A percentile compares a stretch with the other conserved stretches of the same genome.
Evolutionary conservation across 2,113 vertebrate genomes (phyloP).

Genomic region (Sebastes schlegelii): DNA sequence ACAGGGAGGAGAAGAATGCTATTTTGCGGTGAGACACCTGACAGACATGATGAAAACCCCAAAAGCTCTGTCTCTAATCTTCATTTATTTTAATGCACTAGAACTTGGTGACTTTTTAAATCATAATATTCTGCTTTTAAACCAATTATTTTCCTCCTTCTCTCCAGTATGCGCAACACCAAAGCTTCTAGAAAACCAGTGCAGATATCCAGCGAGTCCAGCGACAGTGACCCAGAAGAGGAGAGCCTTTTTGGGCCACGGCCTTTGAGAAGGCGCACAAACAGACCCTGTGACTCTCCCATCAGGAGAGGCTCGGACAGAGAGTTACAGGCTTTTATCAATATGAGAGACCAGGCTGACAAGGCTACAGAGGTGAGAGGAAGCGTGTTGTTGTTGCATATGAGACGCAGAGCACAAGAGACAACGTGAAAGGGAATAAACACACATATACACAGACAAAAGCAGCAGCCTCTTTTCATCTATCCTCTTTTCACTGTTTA

Average conservation of each 20-base stretch:
- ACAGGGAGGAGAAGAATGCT: conserved; percentile 70
- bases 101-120: too few relatives aligned
- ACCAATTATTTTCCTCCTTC: neutral
- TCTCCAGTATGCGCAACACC: conserved; percentile 39
- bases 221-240: conserved; percentile 64
- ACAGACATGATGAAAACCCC: neutral
- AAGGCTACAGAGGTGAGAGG: conserved; percentile 83
- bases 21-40: conserved; percentile 73
- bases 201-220: conserved; percentile 59
- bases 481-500: neutral
- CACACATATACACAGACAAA: neutral
- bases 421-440: neutral
- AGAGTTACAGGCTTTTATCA: conserved; percentile 89
- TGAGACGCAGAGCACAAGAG: neutral
- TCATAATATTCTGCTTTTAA: neutral
- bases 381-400: neutral
- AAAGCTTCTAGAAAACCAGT: conserved; percentile 21
- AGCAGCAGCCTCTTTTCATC: neutral
- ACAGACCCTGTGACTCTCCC: conserved; percentile 76
- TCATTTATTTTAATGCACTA: too few relatives aligned
- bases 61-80: neutral
- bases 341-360: conserved; percentile 85
- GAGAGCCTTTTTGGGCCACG: conserved; percentile 77
- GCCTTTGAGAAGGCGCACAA: neutral
- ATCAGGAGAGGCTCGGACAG: conserved; percentile 85